phyloP scores from a whole-genome alignment of 2,797 vertebrate genomes.

The Eulemur coronatus region DNA sequence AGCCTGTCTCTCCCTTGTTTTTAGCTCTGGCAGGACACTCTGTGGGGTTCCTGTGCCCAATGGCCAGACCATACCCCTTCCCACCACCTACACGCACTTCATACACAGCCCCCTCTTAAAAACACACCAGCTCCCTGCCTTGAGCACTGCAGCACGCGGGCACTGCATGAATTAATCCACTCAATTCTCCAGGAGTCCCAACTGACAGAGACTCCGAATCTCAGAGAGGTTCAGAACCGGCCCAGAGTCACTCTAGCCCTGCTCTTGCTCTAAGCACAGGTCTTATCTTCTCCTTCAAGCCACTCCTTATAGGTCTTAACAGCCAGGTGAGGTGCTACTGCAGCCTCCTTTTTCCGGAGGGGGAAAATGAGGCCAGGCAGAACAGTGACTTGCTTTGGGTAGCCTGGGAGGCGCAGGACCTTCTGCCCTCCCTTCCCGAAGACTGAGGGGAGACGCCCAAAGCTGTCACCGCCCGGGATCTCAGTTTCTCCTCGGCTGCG shows the following conservation, averaged over 20 bases:
- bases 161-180: not conserved
- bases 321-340: not conserved
- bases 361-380: not conserved
- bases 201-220: not conserved
- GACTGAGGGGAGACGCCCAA: not conserved
- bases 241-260: not conserved
- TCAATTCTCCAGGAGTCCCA: not conserved
- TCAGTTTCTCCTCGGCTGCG: fast-evolving
- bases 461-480: fast-evolving
- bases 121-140: not conserved
- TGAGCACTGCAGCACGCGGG: not conserved
- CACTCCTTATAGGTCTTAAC: too few species aligned
- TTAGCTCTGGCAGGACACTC: not conserved
- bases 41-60: too few species aligned
- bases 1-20: not conserved
- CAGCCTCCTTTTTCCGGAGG: not conserved
- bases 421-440: not conserved
- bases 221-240: not conserved
- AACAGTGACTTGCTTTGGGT: not conserved
- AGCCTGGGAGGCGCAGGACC: not conserved
- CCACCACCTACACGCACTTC: not conserved
- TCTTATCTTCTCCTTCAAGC: not conserved
- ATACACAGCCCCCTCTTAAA: not conserved
- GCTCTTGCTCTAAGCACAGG: not conserved
- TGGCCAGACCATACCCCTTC: not conserved